Base-by-base conservation (phyloP, 2,113 vertebrate species). In the Cinclus mexicanus region DNA sequence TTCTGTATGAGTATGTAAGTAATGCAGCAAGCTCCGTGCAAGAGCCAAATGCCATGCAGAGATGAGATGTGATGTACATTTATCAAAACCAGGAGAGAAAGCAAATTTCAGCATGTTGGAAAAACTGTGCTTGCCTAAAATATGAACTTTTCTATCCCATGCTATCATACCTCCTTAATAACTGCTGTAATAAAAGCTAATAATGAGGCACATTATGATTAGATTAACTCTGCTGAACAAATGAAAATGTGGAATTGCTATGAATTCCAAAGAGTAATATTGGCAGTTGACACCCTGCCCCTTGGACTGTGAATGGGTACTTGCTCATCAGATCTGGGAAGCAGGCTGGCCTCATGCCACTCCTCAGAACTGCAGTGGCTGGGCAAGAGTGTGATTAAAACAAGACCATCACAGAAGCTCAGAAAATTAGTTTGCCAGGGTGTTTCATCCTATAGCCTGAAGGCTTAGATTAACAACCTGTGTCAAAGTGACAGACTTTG, bases 381-480 rank as follows among this genome's bases (percentile, higher is more conserved):
- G 41, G 83, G 56, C 60, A 50, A 1, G 5, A 29, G 17, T 11
- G 37, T 14, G 20, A 26, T 59, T 83, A 61, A 81, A 94, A 67
- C 20, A 69, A 77, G 46, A 41, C 37, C 35, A 6, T 77, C 68
- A 37, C 28, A 72, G 55, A 80, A 57, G 7, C 37, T 37, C 55
- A 74, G 80, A 76, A 92, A 80, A 74, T 81, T 14, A 42, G 20
- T 63, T 63, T 89, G 42, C 59, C 64, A 67, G 83, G 55, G 63
- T 61, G 83, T 76, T 94, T 91, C 55, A 74, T 92, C 50, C 42
- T 31, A 3, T 60, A 90, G 86, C 83, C 91, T 46, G 47, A 42
- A 70, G 86, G 42, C 59, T 94, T 74, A 49, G n/a, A 90, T 95
- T 80, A 92, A 86, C 76, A 92, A 28, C 55, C 63, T 83, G 39